phyloP scores from a whole-genome alignment of 2,113 vertebrate genomes.

The Neofelis nebulosa region DNA sequence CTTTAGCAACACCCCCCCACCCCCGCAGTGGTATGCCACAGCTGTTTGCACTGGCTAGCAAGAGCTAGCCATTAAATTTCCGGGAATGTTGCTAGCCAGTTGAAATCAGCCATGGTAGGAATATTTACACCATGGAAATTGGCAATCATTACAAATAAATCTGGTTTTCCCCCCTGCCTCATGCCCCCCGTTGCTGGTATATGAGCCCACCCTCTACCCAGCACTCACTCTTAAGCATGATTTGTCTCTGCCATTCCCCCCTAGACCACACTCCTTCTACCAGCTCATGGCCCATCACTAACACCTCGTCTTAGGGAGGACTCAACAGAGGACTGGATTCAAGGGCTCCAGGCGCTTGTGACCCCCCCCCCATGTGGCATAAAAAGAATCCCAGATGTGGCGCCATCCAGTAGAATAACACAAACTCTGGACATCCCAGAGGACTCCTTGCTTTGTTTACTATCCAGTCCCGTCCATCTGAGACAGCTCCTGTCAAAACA shows the following conservation, averaged over 20 bases:
- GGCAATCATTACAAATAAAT: not conserved
- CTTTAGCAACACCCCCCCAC: not conserved
- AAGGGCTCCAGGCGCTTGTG: not conserved
- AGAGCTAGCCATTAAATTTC: not conserved
- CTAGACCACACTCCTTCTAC: not conserved
- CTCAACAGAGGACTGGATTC: not conserved
- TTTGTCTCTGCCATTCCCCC: not conserved
- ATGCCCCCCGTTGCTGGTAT: not conserved
- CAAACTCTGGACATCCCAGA: not conserved
- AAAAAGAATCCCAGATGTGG: not conserved
- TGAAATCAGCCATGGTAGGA: not conserved
- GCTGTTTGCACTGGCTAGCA: not conserved
- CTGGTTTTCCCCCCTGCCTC: not conserved
- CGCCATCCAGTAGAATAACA: not conserved
- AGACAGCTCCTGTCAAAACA: slow-evolving; percentile 84
- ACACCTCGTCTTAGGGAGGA: not conserved
- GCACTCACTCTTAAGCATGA: not conserved
- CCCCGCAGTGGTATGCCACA: not conserved
- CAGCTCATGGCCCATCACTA: not conserved
- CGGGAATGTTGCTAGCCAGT: not conserved
- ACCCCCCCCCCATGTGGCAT: not conserved
- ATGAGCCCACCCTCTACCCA: not conserved
- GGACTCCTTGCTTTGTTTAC: slow-evolving; percentile 37
- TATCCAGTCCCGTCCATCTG: slow-evolving; percentile 38
- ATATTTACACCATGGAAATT: not conserved